phyloP scores from a whole-genome alignment of 2,113 vertebrate species.

The Rhegmatorhina hoffmannsi region DNA sequence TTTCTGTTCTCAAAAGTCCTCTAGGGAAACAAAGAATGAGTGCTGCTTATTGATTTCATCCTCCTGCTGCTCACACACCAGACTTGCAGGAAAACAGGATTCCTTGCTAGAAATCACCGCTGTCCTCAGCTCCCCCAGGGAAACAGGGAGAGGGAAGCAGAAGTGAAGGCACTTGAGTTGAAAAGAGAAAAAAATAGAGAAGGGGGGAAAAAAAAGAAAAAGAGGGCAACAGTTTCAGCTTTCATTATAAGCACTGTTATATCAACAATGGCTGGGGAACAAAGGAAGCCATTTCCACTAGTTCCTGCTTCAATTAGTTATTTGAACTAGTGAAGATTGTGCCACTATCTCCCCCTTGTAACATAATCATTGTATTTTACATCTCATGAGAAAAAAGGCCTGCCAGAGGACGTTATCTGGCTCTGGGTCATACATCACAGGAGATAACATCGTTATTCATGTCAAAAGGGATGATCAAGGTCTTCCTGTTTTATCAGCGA shows the following conservation, averaged over 20 bases:
- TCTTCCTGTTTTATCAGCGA: slow-evolving; percentile 77
- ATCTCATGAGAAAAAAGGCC: slow-evolving; percentile 72
- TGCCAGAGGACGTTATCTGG: slow-evolving; percentile 75
- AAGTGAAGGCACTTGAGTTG: slow-evolving; percentile 18
- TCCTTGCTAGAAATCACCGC: slow-evolving; percentile 16
- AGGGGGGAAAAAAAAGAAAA: not conserved
- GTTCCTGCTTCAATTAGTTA: slow-evolving; percentile 76
- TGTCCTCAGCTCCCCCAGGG: slow-evolving; percentile 32
- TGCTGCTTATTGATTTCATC: slow-evolving; percentile 58
- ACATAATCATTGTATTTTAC: slow-evolving; percentile 77
- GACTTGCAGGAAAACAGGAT: slow-evolving; percentile 44
- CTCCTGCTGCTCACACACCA: not conserved
- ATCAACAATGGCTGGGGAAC: slow-evolving; percentile 71
- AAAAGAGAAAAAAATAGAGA: slow-evolving; percentile 2
- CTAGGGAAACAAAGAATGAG: slow-evolving; percentile 55
- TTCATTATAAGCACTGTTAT: slow-evolving; percentile 65
- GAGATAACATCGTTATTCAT: slow-evolving; percentile 77
- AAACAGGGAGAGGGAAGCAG: not conserved
- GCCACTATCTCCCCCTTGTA: slow-evolving; percentile 70
- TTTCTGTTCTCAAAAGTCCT: slow-evolving; percentile 45
- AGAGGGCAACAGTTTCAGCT: slow-evolving; percentile 58
- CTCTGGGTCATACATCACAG: slow-evolving; percentile 75
- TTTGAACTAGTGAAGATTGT: slow-evolving; percentile 73
- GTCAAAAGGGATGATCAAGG: slow-evolving; percentile 78
- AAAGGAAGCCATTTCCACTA: slow-evolving; percentile 71